A percentile compares a stretch with the other conserved stretches of the same genome.
Conservation (phyloP, 2,113 vertebrate genomes). For the Eurypyga helias region DNA sequence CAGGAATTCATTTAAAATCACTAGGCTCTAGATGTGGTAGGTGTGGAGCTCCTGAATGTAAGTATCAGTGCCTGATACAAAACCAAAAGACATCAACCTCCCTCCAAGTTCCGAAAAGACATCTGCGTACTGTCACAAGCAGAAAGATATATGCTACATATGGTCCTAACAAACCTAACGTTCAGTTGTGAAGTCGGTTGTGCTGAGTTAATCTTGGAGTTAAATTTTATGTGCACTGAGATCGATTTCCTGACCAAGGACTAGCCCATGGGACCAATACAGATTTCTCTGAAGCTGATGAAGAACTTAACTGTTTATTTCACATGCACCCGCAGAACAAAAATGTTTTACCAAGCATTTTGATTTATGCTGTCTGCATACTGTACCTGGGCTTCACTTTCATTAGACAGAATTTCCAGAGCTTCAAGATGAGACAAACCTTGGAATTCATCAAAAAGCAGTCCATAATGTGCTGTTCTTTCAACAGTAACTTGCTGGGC, state of each 20-base stretch:
- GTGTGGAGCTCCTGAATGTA: background rate
- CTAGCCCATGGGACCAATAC: background rate
- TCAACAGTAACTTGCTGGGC: conserved; percentile 85
- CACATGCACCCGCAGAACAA: background rate
- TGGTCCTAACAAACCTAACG: background rate
- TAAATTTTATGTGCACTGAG: background rate
- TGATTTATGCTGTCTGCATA: background rate
- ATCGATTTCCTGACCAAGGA: background rate
- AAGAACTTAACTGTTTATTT: background rate
- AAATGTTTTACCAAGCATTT: background rate
- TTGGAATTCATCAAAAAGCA: conserved; percentile 97
- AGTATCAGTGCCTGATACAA: background rate
- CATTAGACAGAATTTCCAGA: conserved; percentile 96
- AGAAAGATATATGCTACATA: background rate
- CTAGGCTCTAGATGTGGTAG: background rate
- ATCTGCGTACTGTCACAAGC: background rate
- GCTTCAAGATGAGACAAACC: conserved; percentile 97
- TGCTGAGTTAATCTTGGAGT: background rate
- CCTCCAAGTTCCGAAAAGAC: background rate
- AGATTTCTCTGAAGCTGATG: background rate
- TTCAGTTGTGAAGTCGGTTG: background rate
- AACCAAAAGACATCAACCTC: background rate
- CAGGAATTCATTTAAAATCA: background rate
- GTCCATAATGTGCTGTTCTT: conserved; percentile 91
- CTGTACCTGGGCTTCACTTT: conserved; percentile 91